Base-by-base conservation (phyloP, 1,140 invertebrate genomes). In the Magallana gigas region DNA sequence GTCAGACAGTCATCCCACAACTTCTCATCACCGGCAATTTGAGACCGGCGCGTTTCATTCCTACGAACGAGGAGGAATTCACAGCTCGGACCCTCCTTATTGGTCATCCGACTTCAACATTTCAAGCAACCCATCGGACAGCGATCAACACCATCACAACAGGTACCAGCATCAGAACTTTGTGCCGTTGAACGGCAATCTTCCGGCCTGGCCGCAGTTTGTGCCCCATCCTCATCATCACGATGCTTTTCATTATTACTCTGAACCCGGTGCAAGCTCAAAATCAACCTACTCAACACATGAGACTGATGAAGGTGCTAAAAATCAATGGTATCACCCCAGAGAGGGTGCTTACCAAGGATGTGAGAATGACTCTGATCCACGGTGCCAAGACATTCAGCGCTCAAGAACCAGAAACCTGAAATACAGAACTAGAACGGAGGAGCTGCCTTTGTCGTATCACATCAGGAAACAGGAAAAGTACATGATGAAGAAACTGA, bases 381-480 rank as follows among this genome's bases (percentile, higher is more conserved):
- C 18, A 36, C 23, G 68, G 29, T 76, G 68, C 23, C 68, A 29
- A 4, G 68, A 76, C 29, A 29, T 76, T 18, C 68, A 76, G 18
- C 68, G 68, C 23, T 76, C 81, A n/a, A 83, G 57, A 84, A 57
- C 57, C 9, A n/a, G 83, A 84, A 84, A n/a, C 60, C 59, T 84
- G 58, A 84, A 84, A 84, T 84, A 84, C 16, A n/a, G 85, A 48
- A 82, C 76, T 0, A 59, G 85, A 57, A 87, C 85, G 56, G 59
- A 87, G 9, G 80, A 62, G 18, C 81, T 87, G 11, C 85, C 76
- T 57, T 86, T 89, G 12, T 80, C 85, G 7, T 64, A 80, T 60
- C 88, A 89, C 83, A 81, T 87, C 12, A 48, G 88, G 12, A 89
- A 89, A 87, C 86, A 85, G 36, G 88, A 89, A 62, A 84, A 81